Conservation (phyloP, 2,113 vertebrate species). For the Gavia stellata region DNA sequence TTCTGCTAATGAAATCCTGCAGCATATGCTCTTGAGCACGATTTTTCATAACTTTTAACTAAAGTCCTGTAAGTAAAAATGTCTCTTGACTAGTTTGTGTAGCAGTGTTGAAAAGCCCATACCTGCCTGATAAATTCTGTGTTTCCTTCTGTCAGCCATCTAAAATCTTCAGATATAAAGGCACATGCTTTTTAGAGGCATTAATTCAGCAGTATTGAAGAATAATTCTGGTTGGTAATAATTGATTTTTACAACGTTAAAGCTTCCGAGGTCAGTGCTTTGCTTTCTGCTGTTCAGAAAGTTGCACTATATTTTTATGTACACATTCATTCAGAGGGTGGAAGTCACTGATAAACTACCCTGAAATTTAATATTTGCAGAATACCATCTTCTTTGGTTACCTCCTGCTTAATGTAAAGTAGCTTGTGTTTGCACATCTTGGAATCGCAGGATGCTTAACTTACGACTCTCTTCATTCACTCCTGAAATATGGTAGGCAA, state of each 20-base stretch:
- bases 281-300: neutral
- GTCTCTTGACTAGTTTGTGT: neutral
- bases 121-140: neutral
- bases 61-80: neutral
- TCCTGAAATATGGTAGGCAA: neutral
- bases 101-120: neutral
- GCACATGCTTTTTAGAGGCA: neutral
- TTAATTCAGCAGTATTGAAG: neutral
- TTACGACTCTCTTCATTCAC: neutral
- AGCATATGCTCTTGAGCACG: neutral
- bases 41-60: neutral
- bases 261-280: neutral
- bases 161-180: neutral
- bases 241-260: neutral
- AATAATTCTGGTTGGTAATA: neutral
- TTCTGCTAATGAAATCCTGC: neutral
- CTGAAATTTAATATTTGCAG: neutral
- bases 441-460: neutral
- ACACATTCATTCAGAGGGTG: neutral
- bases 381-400: neutral
- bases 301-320: neutral
- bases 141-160: neutral
- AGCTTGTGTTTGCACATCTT: neutral
- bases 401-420: neutral
- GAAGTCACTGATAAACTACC: neutral